Evolutionary conservation across 2,797 vertebrate genomes (phyloP), one percentile per base, ranked within the genome.

Genomic region (Cossypha polioptera): DNA sequence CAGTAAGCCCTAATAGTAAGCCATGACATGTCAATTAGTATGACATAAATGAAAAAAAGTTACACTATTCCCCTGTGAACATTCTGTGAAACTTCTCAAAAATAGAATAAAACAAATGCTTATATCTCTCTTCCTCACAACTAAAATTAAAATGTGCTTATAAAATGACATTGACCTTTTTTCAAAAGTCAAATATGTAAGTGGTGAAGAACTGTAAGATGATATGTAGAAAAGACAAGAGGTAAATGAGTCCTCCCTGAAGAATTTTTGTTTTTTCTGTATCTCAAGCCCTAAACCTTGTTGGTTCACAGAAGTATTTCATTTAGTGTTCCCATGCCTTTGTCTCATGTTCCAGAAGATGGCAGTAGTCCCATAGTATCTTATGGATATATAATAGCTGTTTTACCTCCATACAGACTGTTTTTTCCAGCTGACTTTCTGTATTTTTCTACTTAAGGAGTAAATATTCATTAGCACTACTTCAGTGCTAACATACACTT

Each of bases 301-400:
- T 16, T 21, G 28, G 3, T 21, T 53, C 15, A 8, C 2, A 5
- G 3, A 55, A 65, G 3, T 25, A 35, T 77, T 65, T 31, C 0
- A 1, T 21, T 53, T n/a, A n/a, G 24, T 7, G 7, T 12, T 43
- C 25, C 2, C 3, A 0, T 51, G 36, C 18, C 17, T 57, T 69
- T 21, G 20, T 26, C 47, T 45, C 47, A 16, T 2, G 1, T 16
- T 53, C 97, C 98, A 97, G 95, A 94, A 97, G 98, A 78, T 97
- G 98, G 98, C 97, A 94, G 94, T 22, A 95, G 47, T 21, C 48
- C 40, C 96, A 94, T 31, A 88, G 21, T 13, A 26, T 95, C 96
- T 51, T 11, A 22, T n/a, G 31, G 33, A 5, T n/a, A 9, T 3
- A 6, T 1, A 31, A 5, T 19, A 3, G 14, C 11, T 16, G 2